Evolutionary conservation across 2,888 invertebrate species (phyloP).

Genomic region (Keiferia lycopersicella): DNA sequence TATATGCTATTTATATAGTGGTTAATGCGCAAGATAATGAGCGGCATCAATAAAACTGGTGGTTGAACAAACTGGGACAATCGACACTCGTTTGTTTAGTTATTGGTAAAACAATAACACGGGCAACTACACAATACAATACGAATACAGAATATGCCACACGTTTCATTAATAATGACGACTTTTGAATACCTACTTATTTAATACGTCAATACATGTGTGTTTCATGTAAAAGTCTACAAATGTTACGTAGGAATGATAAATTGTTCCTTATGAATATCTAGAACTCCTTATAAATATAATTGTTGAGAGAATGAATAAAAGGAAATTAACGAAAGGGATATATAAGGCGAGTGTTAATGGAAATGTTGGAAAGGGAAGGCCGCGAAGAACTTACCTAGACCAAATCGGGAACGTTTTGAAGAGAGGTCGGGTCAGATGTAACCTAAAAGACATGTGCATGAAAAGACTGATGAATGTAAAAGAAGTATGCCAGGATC

Average conservation of each 20-base stretch:
- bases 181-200: conserved; percentile 1
- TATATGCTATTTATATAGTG: background rate
- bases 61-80: conserved; percentile 15
- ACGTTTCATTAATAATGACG: background rate
- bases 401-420: too few relatives aligned
- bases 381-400: too few relatives aligned
- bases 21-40: conserved; percentile 4
- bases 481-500: too few relatives aligned
- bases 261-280: background rate
- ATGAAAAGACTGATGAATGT: too few relatives aligned
- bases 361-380: too few relatives aligned
- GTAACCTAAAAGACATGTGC: too few relatives aligned
- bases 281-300: too few relatives aligned
- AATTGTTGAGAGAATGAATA: too few relatives aligned
- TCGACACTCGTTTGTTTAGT: conserved; percentile 22
- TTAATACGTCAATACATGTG: background rate
- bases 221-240: background rate
- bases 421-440: too few relatives aligned
- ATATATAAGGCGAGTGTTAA: too few relatives aligned
- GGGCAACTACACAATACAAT: background rate
- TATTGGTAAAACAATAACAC: conserved; percentile 20
- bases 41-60: conserved; percentile 14
- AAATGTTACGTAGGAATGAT: background rate
- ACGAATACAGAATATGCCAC: background rate
- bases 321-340: too few relatives aligned